phyloP scores from a whole-genome alignment of 2,113 vertebrate genomes.

The Alexandromys fortis region DNA sequence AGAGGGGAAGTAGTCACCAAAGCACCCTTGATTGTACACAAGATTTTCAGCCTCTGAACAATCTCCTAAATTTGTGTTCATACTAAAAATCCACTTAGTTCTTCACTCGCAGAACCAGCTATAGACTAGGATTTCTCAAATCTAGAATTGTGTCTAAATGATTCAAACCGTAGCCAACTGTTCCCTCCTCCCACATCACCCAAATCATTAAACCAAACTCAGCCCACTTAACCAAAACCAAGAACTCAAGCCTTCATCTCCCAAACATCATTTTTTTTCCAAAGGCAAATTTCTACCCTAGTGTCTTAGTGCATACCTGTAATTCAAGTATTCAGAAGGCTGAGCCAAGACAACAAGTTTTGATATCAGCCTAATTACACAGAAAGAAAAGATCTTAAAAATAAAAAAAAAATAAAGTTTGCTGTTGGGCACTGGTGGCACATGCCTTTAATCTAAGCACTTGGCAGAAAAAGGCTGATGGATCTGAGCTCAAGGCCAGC shows the following conservation, averaged over 20 bases:
- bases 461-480: not conserved
- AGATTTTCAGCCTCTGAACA: not conserved
- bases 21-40: not conserved
- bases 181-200: not conserved
- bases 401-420: not conserved
- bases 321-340: not conserved
- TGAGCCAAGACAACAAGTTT: not conserved
- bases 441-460: not conserved
- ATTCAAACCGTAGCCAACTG: not conserved
- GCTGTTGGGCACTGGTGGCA: not conserved
- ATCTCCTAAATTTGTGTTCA: not conserved
- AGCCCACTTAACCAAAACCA: constrained; percentile 20
- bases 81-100: constrained; percentile 36
- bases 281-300: not conserved
- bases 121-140: constrained; percentile 7
- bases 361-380: not conserved
- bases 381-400: not conserved
- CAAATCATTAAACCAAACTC: not conserved
- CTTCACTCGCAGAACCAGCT: constrained; percentile 1
- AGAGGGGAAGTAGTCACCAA: not conserved
- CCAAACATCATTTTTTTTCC: constrained; percentile 39
- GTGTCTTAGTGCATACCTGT: not conserved
- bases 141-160: not conserved
- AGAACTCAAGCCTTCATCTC: constrained; percentile 37
- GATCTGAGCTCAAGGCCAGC: not conserved